Percentiles rank a stretch among this genome's conserved stretches.
These are phyloP conservation scores for Lucilia cuprina DNA, from an alignment of 1,140 invertebrate genomes.

Conservation along the genomic window DNA sequence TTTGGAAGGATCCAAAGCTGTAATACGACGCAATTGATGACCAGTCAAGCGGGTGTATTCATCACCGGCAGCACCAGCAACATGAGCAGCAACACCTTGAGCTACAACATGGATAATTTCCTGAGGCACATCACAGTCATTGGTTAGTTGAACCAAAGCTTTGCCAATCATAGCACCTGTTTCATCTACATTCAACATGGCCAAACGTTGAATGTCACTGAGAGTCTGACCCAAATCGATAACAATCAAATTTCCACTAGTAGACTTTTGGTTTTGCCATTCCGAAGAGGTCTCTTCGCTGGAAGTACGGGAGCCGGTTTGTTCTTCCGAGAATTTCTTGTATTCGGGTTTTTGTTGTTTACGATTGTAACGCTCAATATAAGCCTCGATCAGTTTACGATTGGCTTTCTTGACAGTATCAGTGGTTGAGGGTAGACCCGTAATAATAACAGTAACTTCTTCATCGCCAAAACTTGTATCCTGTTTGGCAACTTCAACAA, in stretches of 20 bases:
- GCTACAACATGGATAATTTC: constrained; percentile 60
- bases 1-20: constrained; percentile 76
- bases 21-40: constrained; percentile 67
- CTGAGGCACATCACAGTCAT: constrained; percentile 51
- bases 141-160: constrained; percentile 51
- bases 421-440: constrained; percentile 48
- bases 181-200: constrained; percentile 53
- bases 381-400: constrained; percentile 53
- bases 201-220: constrained; percentile 55
- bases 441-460: constrained; percentile 57
- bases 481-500: constrained; percentile 50
- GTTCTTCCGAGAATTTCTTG: constrained; percentile 1
- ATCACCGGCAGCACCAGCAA: constrained; percentile 67
- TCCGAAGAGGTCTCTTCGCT: constrained; percentile 45
- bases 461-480: constrained; percentile 52
- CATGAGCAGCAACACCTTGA: constrained; percentile 62
- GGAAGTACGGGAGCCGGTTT: constrained; percentile 44
- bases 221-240: constrained; percentile 55
- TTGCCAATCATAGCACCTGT: constrained; percentile 55
- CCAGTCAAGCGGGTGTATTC: constrained; percentile 68
- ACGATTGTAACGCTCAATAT: constrained; percentile 54
- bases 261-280: constrained; percentile 14
- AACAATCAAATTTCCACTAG: constrained; percentile 26
- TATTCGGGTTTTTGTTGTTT: constrained; percentile 43
- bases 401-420: constrained; percentile 49